Base-by-base conservation (phyloP, 2,888 invertebrate species). In the Chamaedrilus cognettii region DNA sequence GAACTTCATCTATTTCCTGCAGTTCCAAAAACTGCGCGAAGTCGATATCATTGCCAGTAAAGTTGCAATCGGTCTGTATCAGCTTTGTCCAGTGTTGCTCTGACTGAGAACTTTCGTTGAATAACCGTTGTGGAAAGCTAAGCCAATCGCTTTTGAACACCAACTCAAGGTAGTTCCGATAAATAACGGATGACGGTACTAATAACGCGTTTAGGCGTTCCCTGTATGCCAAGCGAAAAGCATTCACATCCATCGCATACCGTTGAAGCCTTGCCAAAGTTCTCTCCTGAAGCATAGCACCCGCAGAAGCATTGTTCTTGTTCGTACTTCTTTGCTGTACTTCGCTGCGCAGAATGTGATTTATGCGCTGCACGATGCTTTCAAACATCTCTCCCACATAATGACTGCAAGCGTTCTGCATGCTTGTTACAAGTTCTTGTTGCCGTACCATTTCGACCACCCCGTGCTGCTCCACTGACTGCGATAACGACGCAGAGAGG, bases 81-180 rank as follows among this genome's bases (percentile, higher is more conserved):
- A 35, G 55, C 19, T 55, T 23, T 26, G 30, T 26, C 15, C 7
- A 15, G 19, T 64, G 23, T 34, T 55, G 26, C 35, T 32, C 64
- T 28, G 33, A 33, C 32, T 19, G 31, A 23, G 28, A 42, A 34
- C 65, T 70, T 31, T 61, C 55, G 60, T 74, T 74, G 59, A 69
- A 72, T 23, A 74, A 50, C 56, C 59, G 58, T 60, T 66, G 70
- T 2, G 81, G 78, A 55, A 80, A 79, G 28, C 75, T 74, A 50
- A 80, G 67, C 81, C 81, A 82, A 28, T 73, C 69, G 62, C 78
- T 81, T 5, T 74, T 70, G 4, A 73, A 75, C 2, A 81, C 72
- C 28, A 74, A 73, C 49, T 73, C 72, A 31, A 80, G 70, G 66
- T 79, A 79, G 2, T 75, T 65, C 26, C 72, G 69, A 64, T 78